Conservation (phyloP, 2,888 invertebrate species). For the Rapana venosa region DNA sequence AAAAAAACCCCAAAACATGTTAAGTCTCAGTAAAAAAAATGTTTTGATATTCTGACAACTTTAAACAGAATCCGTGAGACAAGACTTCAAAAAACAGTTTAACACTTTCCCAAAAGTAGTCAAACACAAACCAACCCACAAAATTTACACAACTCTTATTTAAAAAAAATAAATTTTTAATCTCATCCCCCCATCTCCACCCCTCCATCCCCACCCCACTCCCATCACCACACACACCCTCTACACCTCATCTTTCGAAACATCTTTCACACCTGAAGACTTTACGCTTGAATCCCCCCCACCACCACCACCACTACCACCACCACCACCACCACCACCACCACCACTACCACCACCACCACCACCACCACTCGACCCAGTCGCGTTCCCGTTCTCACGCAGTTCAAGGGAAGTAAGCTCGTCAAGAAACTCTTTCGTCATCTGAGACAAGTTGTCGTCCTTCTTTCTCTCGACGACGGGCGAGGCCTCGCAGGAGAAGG, state of each 20-base stretch:
- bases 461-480: not conserved
- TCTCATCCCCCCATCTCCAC: too few species aligned
- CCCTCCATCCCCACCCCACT: too few species aligned
- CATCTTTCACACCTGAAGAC: too few species aligned
- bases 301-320: not conserved
- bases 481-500: not conserved
- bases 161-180: too few species aligned
- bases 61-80: too few species aligned
- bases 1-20: too few species aligned
- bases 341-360: not conserved
- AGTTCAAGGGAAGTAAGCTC: slow-evolving; percentile 44
- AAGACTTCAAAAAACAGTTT: not conserved
- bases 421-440: slow-evolving; percentile 46
- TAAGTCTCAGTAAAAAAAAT: too few species aligned
- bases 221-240: too few species aligned
- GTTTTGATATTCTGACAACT: too few species aligned
- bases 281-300: not conserved
- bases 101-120: not conserved
- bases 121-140: not conserved
- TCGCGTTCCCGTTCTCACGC: not conserved
- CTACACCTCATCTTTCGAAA: too few species aligned
- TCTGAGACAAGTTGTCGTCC: slow-evolving; percentile 43
- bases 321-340: not conserved
- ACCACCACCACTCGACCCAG: not conserved
- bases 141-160: not conserved